Evolutionary conservation across 2,888 invertebrate genomes (phyloP).

Genomic region (Brachylomia viminalis): DNA sequence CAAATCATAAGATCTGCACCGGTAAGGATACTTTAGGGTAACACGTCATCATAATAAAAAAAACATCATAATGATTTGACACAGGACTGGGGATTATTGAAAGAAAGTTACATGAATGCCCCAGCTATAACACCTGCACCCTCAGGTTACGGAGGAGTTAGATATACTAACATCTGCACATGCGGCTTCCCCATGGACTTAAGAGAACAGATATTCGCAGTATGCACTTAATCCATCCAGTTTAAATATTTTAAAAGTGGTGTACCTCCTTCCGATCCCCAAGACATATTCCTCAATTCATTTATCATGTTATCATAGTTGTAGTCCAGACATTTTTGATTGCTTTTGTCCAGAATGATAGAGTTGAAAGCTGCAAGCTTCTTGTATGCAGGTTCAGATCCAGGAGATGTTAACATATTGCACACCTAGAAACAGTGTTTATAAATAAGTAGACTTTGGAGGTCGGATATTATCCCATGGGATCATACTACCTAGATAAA

Average conservation of each 20-base stretch:
- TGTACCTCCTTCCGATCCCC: conserved; percentile 92
- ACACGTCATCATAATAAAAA: background rate
- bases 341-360: conserved; percentile 91
- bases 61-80: background rate
- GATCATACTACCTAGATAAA: background rate
- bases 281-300: conserved; percentile 92
- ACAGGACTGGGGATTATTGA: background rate
- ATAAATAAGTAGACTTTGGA: background rate
- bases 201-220: background rate
- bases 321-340: conserved; percentile 95
- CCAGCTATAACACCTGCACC: background rate
- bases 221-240: background rate
- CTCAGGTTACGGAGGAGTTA: background rate
- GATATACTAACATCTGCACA: background rate
- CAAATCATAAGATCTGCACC: background rate
- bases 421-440: conserved; percentile 90
- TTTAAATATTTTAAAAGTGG: background rate
- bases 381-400: conserved; percentile 90
- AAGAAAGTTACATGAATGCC: background rate
- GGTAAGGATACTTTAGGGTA: background rate
- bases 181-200: background rate
- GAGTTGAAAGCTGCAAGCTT: conserved; percentile 94
- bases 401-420: conserved; percentile 92
- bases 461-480: background rate
- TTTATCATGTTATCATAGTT: conserved; percentile 94